Evolutionary conservation across 1,140 invertebrate genomes (phyloP).

Genomic region (Marisa cornuarietis): DNA sequence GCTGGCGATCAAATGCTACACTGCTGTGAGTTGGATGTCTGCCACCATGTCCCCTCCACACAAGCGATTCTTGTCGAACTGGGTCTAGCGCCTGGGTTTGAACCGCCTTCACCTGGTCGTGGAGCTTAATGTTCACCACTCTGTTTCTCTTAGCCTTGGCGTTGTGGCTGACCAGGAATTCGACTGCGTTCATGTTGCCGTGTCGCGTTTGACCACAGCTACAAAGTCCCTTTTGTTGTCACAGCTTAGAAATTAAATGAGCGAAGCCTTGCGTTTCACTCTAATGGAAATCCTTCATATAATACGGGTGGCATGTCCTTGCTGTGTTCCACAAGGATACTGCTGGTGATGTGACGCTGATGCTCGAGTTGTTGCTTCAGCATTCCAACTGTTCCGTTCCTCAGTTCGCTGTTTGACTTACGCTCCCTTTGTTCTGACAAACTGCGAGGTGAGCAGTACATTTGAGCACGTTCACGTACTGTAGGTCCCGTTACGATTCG

Average conservation of each 20-base stretch:
- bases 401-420: too few species aligned
- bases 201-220: neutral
- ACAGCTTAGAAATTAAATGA: too few species aligned
- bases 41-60: slow-evolving; percentile 56
- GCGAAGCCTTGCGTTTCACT: neutral
- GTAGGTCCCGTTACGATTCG: too few species aligned
- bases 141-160: neutral
- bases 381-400: too few species aligned
- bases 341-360: too few species aligned
- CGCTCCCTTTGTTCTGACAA: too few species aligned
- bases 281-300: neutral
- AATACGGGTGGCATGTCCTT: neutral
- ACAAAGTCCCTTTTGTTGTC: neutral
- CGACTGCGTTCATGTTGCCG: slow-evolving; percentile 18
- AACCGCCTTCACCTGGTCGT: neutral
- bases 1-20: slow-evolving; percentile 59
- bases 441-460: too few species aligned
- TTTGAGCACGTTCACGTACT: too few species aligned
- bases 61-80: neutral
- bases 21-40: slow-evolving; percentile 46
- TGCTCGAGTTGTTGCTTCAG: too few species aligned
- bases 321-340: neutral
- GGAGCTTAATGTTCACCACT: neutral
- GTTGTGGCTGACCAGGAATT: slow-evolving; percentile 23
- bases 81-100: neutral